A percentile compares a stretch with the other conserved stretches of the same genome.
phyloP scores from a whole-genome alignment of 2,113 vertebrate species.

The Lamprotornis superbus region DNA sequence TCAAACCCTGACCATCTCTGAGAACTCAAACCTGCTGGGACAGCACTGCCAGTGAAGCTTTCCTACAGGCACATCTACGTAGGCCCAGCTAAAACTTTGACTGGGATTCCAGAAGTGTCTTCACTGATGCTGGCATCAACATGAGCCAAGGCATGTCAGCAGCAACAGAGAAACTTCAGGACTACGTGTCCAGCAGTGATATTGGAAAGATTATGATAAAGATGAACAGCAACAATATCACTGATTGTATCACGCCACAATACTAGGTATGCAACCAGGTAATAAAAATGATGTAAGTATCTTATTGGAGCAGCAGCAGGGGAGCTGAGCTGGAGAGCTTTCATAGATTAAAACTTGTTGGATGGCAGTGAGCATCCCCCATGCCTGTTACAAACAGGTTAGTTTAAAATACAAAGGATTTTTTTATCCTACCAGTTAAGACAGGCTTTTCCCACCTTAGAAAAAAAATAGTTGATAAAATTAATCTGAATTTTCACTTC shows the following conservation, averaged over 20 bases:
- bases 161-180: not conserved
- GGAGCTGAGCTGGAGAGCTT: not conserved
- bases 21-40: not conserved
- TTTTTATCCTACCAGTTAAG: not conserved
- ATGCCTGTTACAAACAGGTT: not conserved
- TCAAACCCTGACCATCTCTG: not conserved
- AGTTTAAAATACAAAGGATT: not conserved
- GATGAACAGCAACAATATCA: constrained; percentile 16
- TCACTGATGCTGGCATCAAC: not conserved
- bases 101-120: not conserved
- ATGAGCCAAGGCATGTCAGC: constrained; percentile 5
- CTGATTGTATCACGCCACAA: not conserved
- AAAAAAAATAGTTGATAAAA: not conserved
- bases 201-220: not conserved
- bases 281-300: not conserved
- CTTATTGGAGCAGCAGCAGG: constrained; percentile 9
- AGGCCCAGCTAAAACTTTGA: not conserved
- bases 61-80: not conserved
- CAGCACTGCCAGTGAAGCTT: not conserved
- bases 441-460: not conserved
- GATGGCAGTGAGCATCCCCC: not conserved
- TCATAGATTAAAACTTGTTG: not conserved
- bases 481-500: not conserved
- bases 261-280: not conserved
- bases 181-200: not conserved